Evolutionary conservation across 2,888 invertebrate species (phyloP), one percentile per base, ranked within the genome.

Genomic region (Leptura quadrifasciata): DNA sequence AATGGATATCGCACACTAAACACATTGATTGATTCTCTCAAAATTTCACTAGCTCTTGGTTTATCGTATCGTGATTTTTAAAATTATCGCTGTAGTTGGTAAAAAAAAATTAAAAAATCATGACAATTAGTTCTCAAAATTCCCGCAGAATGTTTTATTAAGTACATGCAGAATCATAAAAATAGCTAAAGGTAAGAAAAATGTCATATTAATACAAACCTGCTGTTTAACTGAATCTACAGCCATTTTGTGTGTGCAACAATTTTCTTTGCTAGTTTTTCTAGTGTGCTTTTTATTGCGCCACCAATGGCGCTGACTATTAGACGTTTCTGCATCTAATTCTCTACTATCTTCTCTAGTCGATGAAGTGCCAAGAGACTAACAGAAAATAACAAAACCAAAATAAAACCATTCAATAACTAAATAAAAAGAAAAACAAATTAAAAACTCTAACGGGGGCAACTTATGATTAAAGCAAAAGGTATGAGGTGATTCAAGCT

Each of bases 191-290:
- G 6, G 27, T n/a, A 47, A 47, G n/a, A 47, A 39, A 39, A 47
- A 47, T 15, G n/a, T 47, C 47, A 21, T 12, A 1, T 52, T 6
- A 12, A 24, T 81, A 84, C 85, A 81, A 84, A 87, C 87, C 87
- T 87, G 87, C 76, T 86, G 85, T 81, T 86, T 87, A 74, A 86
- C 85, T 64, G 84, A 82, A 77, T 87, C 87, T 79, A 86, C 84
- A 76, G 85, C 84, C 85, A 86, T 85, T 82, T 80, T 83, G 79
- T 72, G 72, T 57, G 64, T 61, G 65, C 80, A 74, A 63, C 75
- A 80, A 75, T 74, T 81, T 77, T 83, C 83, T 82, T 81, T 84
- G 76, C 70, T 80, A 55, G 77, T 76, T 75, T 83, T 81, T 83
- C 82, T 84, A 77, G 76, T 78, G 39, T 82, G 80, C 76, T 76